Evolutionary conservation across 1,140 invertebrate species (phyloP), one percentile per base, ranked within the genome.

Genomic region (Drosophila parabipectinata): DNA sequence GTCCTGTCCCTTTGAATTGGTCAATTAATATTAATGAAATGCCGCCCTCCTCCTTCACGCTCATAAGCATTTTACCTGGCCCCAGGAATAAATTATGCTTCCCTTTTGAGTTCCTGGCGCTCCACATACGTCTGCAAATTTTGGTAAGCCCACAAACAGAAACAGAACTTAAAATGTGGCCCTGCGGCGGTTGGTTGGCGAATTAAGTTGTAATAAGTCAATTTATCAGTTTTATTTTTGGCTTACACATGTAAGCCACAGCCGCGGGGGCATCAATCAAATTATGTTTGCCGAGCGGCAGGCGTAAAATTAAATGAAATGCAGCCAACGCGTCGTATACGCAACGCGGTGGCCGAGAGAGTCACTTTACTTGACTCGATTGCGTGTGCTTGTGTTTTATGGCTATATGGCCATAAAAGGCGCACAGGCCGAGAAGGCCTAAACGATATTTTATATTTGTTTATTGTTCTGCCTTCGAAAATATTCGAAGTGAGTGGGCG

Each of bases 1-100:
- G 41, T n/a, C 14, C 76, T 47, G 77, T 78, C 69, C 61, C 47
- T 83, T 79, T 87, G 67, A 82, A 83, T 88, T 77, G 83, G 57
- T 88, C 83, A 88, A 88, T 88, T 88, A 88, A 88, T 88, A 88
- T 88, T 88, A 88, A 88, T 88, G 83, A 88, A 88, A 77, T 71
- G 76, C 56, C 32, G 34, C 30, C 41, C 37, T 41, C 12, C 32
- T 18, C 39, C 9, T 10, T 3, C 9, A 45, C 26, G 26, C 26
- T 28, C 26, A 28, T 28, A 44, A 18, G 18, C 30, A 67, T 12
- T 66, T 30, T 63, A 62, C 58, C 63, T 64, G 59, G 41, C 15
- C n/a, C 6, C 41, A 18, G 12, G 59, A 57, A 84, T 83, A 72
- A 61, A 83, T 83, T 69, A 77, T 77, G 21, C 34, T 15, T 30